Evolutionary conservation across 2,797 vertebrate genomes (phyloP), one percentile per base, ranked within the genome.

Genomic region (Rhinogobio ventralis): DNA sequence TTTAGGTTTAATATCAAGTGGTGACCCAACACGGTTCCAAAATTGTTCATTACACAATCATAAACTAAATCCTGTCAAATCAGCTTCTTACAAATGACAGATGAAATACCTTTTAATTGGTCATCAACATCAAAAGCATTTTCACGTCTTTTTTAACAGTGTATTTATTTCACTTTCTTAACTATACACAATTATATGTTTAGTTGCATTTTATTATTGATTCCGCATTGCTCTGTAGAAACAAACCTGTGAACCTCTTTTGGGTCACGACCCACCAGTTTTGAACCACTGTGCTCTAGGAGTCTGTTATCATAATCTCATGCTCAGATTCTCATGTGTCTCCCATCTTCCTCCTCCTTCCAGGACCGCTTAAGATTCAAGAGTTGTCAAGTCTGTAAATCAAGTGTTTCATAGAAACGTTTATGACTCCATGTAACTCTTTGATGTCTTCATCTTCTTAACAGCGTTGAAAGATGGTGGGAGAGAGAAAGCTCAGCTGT

Each of bases 391-490:
- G 68, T 89, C 85, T 84, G 88, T 92, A 93, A 92, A 92, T 93
- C 89, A 91, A 53, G 30, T 42, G 81, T 89, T 90, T 91, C 89
- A 87, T 86, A 83, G 88, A 87, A 86, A 79, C 90, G 28, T 89
- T 93, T 91, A 90, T 86, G 83, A 89, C 83, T 80, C 82, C 83
- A 78, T 85, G 84, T 85, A 84, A 77, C 36, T 30, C 80, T 91
- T 91, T 92, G 88, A 94, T 92, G 90, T 91, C 89, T 92, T 92
- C 89, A 89, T 89, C 46, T 83, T 88, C 85, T 86, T 88, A 86
- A 79, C 85, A 79, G 74, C 42, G 77, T 17, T 76, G 72, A 88
- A 74, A 88, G 84, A 86, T 82, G 64, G 62, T 64, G 76, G 89
- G 89, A 86, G 86, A 87, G 79, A 49, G 67, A 64, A 30, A 42